Evolutionary conservation across 2,888 invertebrate species (phyloP).

Genomic region (Strigamia maritima): DNA sequence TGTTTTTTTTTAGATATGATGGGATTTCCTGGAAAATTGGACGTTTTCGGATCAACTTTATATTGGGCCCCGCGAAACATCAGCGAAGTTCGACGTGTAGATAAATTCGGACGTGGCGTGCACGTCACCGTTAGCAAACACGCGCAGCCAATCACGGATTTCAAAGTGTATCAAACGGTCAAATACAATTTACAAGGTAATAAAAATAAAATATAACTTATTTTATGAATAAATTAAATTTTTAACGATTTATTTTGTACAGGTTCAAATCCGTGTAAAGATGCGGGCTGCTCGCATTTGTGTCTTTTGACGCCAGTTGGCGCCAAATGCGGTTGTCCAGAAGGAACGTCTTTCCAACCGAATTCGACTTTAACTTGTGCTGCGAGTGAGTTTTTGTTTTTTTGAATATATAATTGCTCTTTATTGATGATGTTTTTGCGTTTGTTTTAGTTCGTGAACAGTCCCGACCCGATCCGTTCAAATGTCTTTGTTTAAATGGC

Average conservation of each 20-base stretch:
- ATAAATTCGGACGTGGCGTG: constrained; percentile 94
- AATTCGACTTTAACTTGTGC: constrained; percentile 39
- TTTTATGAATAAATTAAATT: too few species aligned
- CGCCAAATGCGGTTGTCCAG: constrained; percentile 87
- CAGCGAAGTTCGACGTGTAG: constrained; percentile 81
- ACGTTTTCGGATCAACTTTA: constrained; percentile 87
- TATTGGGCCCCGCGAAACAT: constrained; percentile 88
- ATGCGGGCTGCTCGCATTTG: constrained; percentile 80
- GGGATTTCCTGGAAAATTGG: constrained; percentile 56
- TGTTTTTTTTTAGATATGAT: constrained; percentile 1
- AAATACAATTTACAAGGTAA: constrained; percentile 36
- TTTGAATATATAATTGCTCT: neutral
- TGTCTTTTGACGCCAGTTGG: constrained; percentile 87
- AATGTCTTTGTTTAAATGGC: constrained; percentile 83
- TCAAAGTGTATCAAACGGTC: constrained; percentile 38
- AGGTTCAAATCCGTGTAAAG: constrained; percentile 58
- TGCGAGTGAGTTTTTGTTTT: constrained; percentile 36
- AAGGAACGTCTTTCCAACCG: constrained; percentile 52
- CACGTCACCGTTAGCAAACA: constrained; percentile 74
- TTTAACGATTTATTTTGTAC: constrained; percentile 49
- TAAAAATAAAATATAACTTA: too few species aligned
- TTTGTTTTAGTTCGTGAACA: constrained; percentile 63
- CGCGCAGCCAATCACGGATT: constrained; percentile 37
- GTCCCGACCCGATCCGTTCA: constrained; percentile 68
- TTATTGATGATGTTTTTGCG: constrained; percentile 42